Conservation (phyloP, 2,113 vertebrate species). For the Phrynosoma platyrhinos region DNA sequence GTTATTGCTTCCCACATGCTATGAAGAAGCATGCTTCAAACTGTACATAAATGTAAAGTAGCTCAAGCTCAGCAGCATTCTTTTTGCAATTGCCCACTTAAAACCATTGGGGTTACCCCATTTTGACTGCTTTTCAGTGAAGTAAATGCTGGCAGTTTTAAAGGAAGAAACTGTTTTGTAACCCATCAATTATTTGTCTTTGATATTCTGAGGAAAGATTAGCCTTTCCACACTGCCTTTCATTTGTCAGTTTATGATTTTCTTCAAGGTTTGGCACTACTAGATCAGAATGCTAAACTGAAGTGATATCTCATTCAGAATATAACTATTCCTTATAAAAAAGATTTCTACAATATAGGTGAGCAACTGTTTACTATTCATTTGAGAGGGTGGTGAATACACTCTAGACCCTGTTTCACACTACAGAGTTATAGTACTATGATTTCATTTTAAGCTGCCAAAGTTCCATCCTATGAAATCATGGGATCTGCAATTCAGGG, state of each 20-base stretch:
- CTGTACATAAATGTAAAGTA: not conserved
- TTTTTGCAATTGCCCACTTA: not conserved
- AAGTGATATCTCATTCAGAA: not conserved
- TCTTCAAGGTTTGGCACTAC: not conserved
- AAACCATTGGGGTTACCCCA: not conserved
- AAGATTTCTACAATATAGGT: conserved; percentile 44
- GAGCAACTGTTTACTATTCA: conserved; percentile 37
- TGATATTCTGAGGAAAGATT: not conserved
- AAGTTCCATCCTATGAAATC: no score
- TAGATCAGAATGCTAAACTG: not conserved
- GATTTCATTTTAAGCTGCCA: no score
- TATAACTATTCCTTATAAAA: conserved; percentile 7
- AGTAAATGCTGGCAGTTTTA: not conserved
- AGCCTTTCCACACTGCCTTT: conserved; percentile 8
- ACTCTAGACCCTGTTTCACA: no score
- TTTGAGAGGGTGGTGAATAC: not conserved
- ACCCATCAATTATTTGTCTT: not conserved
- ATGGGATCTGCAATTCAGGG: no score
- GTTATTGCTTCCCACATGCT: not conserved
- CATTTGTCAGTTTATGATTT: conserved; percentile 2
- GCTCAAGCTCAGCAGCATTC: not conserved
- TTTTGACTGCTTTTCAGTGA: not conserved
- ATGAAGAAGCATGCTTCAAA: not conserved
- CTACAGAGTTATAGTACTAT: no score
- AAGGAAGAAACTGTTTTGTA: no score